Evolutionary conservation across 2,113 vertebrate species (phyloP).

Genomic region (Myrmecophaga tridactyla): DNA sequence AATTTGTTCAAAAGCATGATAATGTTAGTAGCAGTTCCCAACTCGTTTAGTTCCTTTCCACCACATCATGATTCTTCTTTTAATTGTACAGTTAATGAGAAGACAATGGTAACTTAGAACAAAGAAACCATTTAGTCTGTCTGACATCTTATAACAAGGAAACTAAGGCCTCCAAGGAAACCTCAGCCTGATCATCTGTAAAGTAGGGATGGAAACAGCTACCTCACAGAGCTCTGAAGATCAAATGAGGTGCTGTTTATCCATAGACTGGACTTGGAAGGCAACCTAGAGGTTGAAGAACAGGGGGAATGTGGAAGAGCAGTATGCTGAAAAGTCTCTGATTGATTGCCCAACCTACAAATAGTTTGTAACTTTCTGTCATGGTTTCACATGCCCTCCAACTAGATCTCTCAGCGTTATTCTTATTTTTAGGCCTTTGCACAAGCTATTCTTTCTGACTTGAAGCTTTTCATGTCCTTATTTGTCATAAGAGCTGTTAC

Average conservation of each 20-base stretch:
- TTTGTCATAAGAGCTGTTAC: not conserved
- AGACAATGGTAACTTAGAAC: not conserved
- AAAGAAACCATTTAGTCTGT: not conserved
- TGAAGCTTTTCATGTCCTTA: not conserved
- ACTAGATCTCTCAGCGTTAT: not conserved
- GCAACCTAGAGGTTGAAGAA: not conserved
- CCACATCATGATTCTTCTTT: not conserved
- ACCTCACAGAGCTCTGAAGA: not conserved
- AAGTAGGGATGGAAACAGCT: not conserved
- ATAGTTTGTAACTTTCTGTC: not conserved
- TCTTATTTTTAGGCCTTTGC: not conserved
- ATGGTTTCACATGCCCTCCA: not conserved
- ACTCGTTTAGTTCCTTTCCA: not conserved
- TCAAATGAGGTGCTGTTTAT: not conserved
- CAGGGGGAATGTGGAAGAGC: not conserved
- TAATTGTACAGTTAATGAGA: not conserved
- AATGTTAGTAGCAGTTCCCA: not conserved
- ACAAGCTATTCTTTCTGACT: not conserved
- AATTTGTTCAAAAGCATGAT: not conserved
- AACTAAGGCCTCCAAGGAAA: not conserved
- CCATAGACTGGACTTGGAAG: not conserved
- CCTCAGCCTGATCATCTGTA: not conserved
- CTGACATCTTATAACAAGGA: not conserved
- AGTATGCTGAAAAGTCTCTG: not conserved
- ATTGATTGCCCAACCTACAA: not conserved